Conservation (phyloP, 1,140 invertebrate genomes). For the Papilio xuthus region DNA sequence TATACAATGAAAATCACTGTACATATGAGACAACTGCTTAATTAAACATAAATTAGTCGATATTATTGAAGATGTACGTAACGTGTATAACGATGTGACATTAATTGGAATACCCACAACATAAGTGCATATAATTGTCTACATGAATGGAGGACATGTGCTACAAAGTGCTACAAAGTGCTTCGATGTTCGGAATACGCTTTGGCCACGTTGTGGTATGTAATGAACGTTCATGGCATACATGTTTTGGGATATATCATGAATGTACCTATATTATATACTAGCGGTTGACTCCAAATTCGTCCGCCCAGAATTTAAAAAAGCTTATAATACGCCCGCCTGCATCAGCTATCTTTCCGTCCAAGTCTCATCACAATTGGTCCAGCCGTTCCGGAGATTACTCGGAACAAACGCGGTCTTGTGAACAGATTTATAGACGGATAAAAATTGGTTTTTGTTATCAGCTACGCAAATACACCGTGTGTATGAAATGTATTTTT, state of each 20-base stretch:
- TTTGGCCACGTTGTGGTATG: background rate
- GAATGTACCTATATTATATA: background rate
- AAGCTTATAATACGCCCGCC: too few species aligned
- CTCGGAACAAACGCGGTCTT: too few species aligned
- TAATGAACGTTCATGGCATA: background rate
- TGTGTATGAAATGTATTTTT: too few species aligned
- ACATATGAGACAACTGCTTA: background rate
- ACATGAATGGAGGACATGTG: background rate
- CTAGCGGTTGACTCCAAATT: too few species aligned
- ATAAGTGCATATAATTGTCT: background rate
- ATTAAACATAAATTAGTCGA: background rate
- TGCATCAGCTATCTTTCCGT: too few species aligned
- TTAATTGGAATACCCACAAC: background rate
- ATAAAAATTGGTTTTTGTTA: too few species aligned
- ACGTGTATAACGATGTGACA: background rate
- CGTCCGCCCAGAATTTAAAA: too few species aligned
- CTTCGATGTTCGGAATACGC: background rate
- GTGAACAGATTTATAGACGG: too few species aligned
- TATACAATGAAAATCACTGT: too few species aligned
- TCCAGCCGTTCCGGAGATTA: too few species aligned
- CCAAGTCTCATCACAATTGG: too few species aligned
- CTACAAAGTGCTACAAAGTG: background rate
- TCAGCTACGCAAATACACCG: too few species aligned
- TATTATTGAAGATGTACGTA: background rate
- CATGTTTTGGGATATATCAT: background rate